Evolutionary conservation across 2,797 vertebrate species (phyloP).

Genomic region (Octomys mimax): DNA sequence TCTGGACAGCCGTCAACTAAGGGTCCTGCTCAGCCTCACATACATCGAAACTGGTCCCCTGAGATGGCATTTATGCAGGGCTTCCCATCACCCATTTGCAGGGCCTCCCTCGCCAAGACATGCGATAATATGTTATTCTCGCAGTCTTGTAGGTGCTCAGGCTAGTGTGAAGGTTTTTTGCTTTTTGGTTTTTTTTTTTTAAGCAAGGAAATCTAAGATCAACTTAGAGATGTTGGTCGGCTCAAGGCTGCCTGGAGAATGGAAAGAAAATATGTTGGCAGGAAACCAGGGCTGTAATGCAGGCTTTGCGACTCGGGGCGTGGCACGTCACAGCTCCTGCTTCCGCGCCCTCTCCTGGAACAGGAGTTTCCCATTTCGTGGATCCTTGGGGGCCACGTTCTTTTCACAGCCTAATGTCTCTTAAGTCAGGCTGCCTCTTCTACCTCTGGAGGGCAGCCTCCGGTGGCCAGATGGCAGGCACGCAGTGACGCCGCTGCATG

Average conservation of each 20-base stretch:
- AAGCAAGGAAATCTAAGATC: background rate
- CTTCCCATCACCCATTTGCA: background rate
- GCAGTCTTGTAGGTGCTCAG: background rate
- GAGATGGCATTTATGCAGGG: background rate
- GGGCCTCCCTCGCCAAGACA: background rate
- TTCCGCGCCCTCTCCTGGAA: background rate
- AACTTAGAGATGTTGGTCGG: background rate
- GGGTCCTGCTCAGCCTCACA: background rate
- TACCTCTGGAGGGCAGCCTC: rapidly evolving
- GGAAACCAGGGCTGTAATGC: background rate
- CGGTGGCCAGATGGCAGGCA: background rate
- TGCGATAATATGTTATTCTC: background rate
- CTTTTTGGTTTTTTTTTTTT: background rate
- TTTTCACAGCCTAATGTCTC: background rate
- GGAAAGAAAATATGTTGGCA: background rate
- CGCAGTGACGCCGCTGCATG: background rate
- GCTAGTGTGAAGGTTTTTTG: background rate
- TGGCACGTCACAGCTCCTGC: background rate
- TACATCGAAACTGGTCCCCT: background rate
- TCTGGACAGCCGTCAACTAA: background rate
- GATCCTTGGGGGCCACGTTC: background rate
- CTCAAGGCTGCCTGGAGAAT: background rate
- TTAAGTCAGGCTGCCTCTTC: background rate
- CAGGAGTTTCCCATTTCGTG: background rate
- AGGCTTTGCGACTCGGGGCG: background rate